Evolutionary conservation across 2,888 invertebrate genomes (phyloP), one percentile per base, ranked within the genome.

Genomic region (Beris morrisii): DNA sequence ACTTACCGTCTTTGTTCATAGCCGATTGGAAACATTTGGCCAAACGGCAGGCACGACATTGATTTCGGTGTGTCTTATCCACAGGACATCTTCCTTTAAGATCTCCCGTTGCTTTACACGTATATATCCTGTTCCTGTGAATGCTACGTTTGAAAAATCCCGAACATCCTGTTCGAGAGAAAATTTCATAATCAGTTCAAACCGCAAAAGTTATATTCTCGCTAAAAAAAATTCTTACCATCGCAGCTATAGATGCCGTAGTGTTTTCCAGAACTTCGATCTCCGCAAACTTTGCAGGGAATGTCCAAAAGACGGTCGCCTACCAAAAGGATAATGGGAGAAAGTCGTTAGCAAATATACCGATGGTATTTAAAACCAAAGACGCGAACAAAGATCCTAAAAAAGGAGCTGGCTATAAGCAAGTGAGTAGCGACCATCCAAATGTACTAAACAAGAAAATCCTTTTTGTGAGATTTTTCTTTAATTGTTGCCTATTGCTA

Each of bases 191-290:
- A 22, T 22, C 22, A 22, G 22, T 13, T 31, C 28, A 50, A 46
- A 65, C 9, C 30, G 1, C 38, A 9, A 48, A 48, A 15, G 45
- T 15, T 12, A 50, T 22, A 7, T 12, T 9, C 13, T 44, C 6
- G 7, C n/a, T 43, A 2, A 56, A 13, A 56, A 13, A 12, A 48
- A 63, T 44, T 78, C 84, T 87, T 83, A 95, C 98, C 98, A 84
- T 99, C 98, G 79, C 98, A 99, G 77, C 97, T 96, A 83, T 97
- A 99, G 77, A 99, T 98, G 73, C 98, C 98, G 83, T 99, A 99
- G 83, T 99, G 98, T 83, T 98, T 99, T 67, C 99, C 98, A 12
- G 97, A 97, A 76, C 97, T 97, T 77, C 98, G 88, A 83, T 99
- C 98, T 67, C 97, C 97, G 78, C 98, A 99, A 69, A 99, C 99